These are phyloP conservation scores for Otis tarda DNA, from an alignment of 2,113 vertebrate genomes.

Conservation along the genomic window DNA sequence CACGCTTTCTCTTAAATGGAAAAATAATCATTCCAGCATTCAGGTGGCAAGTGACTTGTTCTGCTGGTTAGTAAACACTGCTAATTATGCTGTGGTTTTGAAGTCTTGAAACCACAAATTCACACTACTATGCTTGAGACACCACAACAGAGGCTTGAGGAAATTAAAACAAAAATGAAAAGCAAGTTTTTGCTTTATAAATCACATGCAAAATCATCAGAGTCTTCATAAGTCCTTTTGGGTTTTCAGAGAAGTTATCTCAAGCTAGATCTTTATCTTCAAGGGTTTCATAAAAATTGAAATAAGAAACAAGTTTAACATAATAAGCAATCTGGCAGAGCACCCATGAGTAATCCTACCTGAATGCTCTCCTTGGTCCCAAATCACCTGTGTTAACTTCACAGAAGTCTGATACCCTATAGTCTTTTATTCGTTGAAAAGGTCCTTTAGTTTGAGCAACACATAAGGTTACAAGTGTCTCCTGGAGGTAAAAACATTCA, in stretches of 20 bases:
- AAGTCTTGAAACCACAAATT: not conserved
- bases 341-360: not conserved
- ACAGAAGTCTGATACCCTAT: not conserved
- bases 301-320: not conserved
- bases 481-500: not conserved
- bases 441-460: not conserved
- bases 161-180: conserved; percentile 24
- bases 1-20: not conserved
- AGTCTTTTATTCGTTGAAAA: not conserved
- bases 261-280: not conserved
- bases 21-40: not conserved
- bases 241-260: not conserved
- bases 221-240: not conserved
- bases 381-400: not conserved
- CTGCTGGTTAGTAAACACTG: not conserved
- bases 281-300: not conserved
- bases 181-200: conserved; percentile 7
- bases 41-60: not conserved
- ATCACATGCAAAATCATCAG: not conserved
- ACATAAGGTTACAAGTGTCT: not conserved
- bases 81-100: conserved; percentile 12
- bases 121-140: not conserved
- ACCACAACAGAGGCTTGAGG: conserved; percentile 10
- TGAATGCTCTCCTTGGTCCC: not conserved
- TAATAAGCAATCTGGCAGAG: not conserved